phyloP scores from a whole-genome alignment of 2,888 invertebrate species.

The Apodemia duryi region DNA sequence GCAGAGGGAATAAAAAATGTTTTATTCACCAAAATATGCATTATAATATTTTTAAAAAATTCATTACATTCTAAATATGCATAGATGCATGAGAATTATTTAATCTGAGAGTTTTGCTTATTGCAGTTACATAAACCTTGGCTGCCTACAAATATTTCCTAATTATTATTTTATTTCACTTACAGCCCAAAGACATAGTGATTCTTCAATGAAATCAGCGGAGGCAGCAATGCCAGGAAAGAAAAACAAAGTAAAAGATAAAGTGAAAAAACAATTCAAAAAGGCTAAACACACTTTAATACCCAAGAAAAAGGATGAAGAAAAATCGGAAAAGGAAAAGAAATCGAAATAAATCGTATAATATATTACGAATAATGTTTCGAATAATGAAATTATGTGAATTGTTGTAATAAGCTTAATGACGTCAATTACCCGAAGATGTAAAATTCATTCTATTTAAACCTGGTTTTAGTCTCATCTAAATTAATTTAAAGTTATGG shows the following conservation, averaged over 20 bases:
- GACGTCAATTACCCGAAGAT: not conserved
- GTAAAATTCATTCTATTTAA: not conserved
- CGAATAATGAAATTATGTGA: not conserved
- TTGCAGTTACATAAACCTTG: too few species aligned
- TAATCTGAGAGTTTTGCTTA: too few species aligned
- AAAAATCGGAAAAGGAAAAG: constrained; percentile 56
- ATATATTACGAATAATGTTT: not conserved
- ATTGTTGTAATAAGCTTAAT: not conserved
- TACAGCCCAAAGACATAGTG: constrained; percentile 69
- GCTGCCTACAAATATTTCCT: too few species aligned
- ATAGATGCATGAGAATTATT: too few species aligned
- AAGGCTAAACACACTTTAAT: constrained; percentile 68
- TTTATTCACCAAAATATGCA: too few species aligned
- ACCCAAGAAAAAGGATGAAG: constrained; percentile 66
- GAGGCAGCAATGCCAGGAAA: constrained; percentile 58
- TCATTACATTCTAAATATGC: too few species aligned
- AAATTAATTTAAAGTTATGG: not conserved
- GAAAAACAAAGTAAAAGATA: constrained; percentile 71
- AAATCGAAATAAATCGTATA: constrained; percentile 46
- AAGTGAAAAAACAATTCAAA: constrained; percentile 71
- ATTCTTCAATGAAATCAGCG: constrained; percentile 63
- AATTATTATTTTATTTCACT: not conserved
- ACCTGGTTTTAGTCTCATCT: not conserved
- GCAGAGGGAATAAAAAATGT: too few species aligned
- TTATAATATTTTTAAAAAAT: too few species aligned